Base-by-base conservation (phyloP, 2,888 invertebrate species). In the Resseliella maxima region DNA sequence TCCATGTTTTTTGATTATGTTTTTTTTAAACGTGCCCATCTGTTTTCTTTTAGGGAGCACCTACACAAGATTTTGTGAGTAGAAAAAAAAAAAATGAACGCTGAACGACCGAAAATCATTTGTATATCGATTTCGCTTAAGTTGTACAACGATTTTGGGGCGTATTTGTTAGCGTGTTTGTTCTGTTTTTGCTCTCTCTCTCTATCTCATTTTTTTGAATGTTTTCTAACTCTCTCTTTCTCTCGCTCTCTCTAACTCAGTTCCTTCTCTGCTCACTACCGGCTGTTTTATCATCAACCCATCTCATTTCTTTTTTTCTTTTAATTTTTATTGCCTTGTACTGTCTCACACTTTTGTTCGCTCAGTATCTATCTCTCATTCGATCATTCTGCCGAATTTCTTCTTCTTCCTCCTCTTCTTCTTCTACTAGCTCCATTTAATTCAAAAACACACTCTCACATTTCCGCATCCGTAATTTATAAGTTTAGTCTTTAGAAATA, bases 1-100 rank as follows among this genome's bases (percentile, higher is more conserved):
- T 41, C 46, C 46, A 18, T 50, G 46, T 50, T 50, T 50, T 50
- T 18, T 31, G 72, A 72, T 72, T 72, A 86, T 87, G 35, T 72
- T 72, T 31, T 31, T 8, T 50, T 50, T 50, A 72, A 72, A 72
- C 31, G 35, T n/a, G n/a, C 50, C 59, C 27, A 72, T 72, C 72
- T 72, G 85, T 81, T 87, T 86, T 59, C 90, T 89, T 89, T 89
- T 91, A 91, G 91, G 91, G 91, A 90, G 90, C 90, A 90, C 90
- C 90, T 90, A 90, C 90, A 89, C 91, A 91, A 90, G 90, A 90
- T 90, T 91, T 91, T 91, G 91, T 91, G 91, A 91, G 91, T 91
- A 91, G 91, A 89, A 89, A 89, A 88, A 88, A 89, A 89, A 88
- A 88, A 88, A 88, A 88, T 87, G 88, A 87, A 88, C 87, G 87